Evolutionary conservation across 2,113 vertebrate species (phyloP).

Genomic region (Phrynosoma platyrhinos): DNA sequence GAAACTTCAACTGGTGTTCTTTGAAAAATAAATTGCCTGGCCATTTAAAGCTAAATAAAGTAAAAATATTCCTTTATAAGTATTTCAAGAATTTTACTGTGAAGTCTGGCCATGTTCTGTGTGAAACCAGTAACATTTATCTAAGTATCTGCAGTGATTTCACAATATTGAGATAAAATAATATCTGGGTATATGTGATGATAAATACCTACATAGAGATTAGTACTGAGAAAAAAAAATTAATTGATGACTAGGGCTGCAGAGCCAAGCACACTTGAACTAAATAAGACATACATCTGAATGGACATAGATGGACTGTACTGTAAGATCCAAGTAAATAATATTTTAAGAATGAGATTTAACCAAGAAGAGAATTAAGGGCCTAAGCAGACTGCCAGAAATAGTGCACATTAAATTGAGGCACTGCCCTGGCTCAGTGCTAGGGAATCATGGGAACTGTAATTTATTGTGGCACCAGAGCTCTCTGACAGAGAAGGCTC

Average conservation of each 20-base stretch:
- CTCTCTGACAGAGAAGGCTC: too few species aligned
- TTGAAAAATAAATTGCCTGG: constrained; percentile 49
- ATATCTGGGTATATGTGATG: not conserved
- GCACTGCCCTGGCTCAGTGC: too few species aligned
- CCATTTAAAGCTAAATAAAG: constrained; percentile 49
- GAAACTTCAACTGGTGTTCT: constrained; percentile 60
- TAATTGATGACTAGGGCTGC: not conserved
- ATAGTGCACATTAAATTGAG: too few species aligned
- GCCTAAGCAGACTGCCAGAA: too few species aligned
- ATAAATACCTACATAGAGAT: not conserved
- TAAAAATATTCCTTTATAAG: not conserved
- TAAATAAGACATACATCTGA: not conserved
- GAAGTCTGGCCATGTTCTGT: not conserved
- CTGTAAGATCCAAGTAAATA: not conserved
- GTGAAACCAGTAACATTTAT: not conserved
- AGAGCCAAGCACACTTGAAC: not conserved
- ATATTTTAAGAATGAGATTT: not conserved
- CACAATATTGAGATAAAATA: not conserved
- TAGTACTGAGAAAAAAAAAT: not conserved
- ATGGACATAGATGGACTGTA: not conserved
- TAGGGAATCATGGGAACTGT: too few species aligned
- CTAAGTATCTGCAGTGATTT: not conserved
- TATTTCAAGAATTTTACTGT: not conserved
- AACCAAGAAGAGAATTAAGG: not conserved
- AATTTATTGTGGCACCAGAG: too few species aligned